Evolutionary conservation across 2,888 invertebrate genomes (phyloP), one percentile per base, ranked within the genome.

Genomic region (Holacanthella duospinosa): DNA sequence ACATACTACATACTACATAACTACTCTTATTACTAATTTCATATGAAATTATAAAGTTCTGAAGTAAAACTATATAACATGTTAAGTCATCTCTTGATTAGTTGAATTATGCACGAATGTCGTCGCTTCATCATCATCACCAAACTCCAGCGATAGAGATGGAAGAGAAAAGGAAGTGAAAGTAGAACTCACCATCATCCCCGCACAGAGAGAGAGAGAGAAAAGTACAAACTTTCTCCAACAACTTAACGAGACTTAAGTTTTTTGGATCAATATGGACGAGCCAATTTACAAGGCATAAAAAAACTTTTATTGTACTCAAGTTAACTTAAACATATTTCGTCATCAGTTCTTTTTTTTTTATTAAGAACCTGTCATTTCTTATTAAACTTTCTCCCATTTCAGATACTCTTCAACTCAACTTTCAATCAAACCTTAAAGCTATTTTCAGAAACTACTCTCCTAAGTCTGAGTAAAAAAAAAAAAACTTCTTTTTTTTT

Each of bases 51-150:
- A 36, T 6, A 16, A 36, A 36, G 9, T 36, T 36, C 36, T 36
- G 6, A 36, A 36, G 36, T 36, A 36, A 36, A 36, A 16, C 9
- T 36, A 36, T 36, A 36, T 9, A 6, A 36, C 36, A 21, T 48
- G 48, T 21, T 48, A 48, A 48, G 19, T 48, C n/a, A 48, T 48
- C 48, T 48, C 48, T 48, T 48, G 48, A 48, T 48, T n/a, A n/a
- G 19, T 21, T 48, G 48, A 48, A 48, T 48, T 48, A 48, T 48
- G 48, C 48, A 48, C 12, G 48, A 48, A 9, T 48, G 48, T 48
- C 48, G n/a, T n/a, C n/a, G n/a, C n/a, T 48, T 21, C 48, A 48
- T 48, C 48, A 48, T 21, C 48, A 48, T 48, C 48, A 36, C 6
- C 6, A 36, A 48, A 48, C 12, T 9, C 9, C 36, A 16, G 12